These are phyloP conservation scores for Scortum barcoo DNA, from an alignment of 2,113 vertebrate species.

Conservation along the genomic window DNA sequence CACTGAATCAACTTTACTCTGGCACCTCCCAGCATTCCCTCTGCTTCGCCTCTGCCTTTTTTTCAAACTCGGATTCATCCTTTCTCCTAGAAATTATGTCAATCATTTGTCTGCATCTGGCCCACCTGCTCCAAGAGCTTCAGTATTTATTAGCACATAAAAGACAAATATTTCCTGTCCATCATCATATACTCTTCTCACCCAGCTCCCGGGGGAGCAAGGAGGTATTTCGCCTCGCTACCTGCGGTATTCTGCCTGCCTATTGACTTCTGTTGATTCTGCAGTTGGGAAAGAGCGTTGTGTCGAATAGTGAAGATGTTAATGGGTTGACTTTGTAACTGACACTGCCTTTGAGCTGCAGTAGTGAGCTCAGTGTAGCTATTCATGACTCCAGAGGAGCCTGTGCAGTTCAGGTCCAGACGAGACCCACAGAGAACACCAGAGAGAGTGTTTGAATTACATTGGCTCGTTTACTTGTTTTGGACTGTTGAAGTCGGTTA, in stretches of 20 bases:
- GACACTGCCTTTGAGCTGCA: slow-evolving; percentile 67
- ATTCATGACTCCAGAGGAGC: slow-evolving; percentile 66
- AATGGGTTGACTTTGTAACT: slow-evolving; percentile 82
- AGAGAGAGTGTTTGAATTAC: slow-evolving; percentile 61
- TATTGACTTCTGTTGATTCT: slow-evolving; percentile 67
- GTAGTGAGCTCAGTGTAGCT: slow-evolving; percentile 50
- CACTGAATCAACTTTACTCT: slow-evolving; percentile 79
- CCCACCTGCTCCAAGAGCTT: slow-evolving; percentile 44
- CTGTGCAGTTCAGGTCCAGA: slow-evolving; percentile 26
- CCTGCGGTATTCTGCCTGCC: slow-evolving; percentile 57
- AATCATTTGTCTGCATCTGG: slow-evolving; percentile 65
- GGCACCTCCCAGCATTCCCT: slow-evolving; percentile 63
- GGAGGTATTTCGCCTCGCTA: slow-evolving; percentile 53
- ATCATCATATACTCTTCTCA: slow-evolving; percentile 66
- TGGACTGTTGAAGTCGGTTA: slow-evolving; percentile 32
- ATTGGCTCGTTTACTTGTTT: slow-evolving; percentile 53
- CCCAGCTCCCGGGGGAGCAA: slow-evolving; percentile 33
- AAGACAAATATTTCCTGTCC: slow-evolving; percentile 66
- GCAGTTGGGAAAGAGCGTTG: slow-evolving; percentile 36
- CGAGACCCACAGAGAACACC: slow-evolving; percentile 54
- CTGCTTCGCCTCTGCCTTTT: slow-evolving; percentile 62
- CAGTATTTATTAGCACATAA: slow-evolving; percentile 65
- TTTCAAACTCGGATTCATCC: slow-evolving; percentile 59
- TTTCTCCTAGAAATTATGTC: slow-evolving; percentile 71
- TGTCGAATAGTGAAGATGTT: slow-evolving; percentile 71